Conservation (phyloP, 2,113 vertebrate genomes). For the Neotoma lepida region DNA sequence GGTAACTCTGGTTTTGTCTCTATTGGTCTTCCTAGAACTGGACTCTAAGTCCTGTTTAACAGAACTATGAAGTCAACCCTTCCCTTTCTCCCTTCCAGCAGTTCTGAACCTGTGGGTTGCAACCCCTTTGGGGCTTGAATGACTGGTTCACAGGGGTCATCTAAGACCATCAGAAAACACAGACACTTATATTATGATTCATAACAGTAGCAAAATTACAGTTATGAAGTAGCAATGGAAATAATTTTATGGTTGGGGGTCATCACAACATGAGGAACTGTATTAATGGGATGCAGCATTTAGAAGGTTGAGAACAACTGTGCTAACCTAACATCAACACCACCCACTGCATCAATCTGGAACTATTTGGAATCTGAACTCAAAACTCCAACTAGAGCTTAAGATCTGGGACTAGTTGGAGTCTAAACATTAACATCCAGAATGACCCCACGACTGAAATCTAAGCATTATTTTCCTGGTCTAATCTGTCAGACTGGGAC, state of each 20-base stretch:
- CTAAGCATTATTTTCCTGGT: background rate
- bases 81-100: background rate
- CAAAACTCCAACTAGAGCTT: background rate
- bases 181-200: background rate
- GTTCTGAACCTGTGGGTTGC: background rate
- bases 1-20: background rate
- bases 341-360: background rate
- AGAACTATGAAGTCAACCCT: background rate
- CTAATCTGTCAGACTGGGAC: background rate
- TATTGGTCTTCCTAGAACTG: background rate
- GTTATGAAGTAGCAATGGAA: background rate
- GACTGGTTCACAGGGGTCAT: background rate
- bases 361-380: background rate
- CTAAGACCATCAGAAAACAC: background rate
- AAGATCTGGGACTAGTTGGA: background rate
- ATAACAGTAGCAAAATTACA: background rate
- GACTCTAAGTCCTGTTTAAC: background rate
- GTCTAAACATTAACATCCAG: background rate
- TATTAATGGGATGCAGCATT: background rate
- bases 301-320: background rate
- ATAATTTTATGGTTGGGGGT: background rate
- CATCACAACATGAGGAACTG: background rate
- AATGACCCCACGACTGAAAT: background rate
- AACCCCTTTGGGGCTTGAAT: background rate
- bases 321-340: background rate